Conservation (phyloP, 53 echinoderm and acorn worm species). For the Arbacia lixula region DNA sequence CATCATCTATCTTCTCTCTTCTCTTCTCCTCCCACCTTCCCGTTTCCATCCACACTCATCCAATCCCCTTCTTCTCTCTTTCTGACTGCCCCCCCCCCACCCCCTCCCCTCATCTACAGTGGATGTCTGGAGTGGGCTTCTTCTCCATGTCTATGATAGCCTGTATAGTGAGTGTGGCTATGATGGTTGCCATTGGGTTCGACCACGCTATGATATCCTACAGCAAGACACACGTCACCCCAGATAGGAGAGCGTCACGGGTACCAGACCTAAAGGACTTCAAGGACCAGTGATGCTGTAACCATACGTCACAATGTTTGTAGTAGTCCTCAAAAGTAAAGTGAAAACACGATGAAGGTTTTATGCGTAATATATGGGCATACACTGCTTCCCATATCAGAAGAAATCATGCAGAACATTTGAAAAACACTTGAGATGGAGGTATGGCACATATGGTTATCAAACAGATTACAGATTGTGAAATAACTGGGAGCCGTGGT, state of each 20-base stretch:
- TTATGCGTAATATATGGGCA: no score
- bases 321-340: no score
- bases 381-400: no score
- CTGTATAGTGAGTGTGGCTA: slow-evolving; percentile 15
- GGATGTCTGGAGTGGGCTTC: slow-evolving; percentile 41
- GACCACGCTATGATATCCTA: slow-evolving; percentile 40
- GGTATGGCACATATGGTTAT: no score
- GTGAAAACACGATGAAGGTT: no score
- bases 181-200: slow-evolving; percentile 36
- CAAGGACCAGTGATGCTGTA: slow-evolving; percentile 21
- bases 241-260: slow-evolving; percentile 33
- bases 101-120: slow-evolving; percentile 3
- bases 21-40: not conserved
- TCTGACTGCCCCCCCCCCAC: no score
- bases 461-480: no score
- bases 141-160: slow-evolving; percentile 40
- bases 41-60: not conserved
- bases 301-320: no score
- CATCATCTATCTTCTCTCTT: not conserved
- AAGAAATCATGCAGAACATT: no score
- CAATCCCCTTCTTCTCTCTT: not conserved
- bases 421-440: no score
- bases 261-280: not conserved
- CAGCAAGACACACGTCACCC: slow-evolving; percentile 33
- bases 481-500: no score